A percentile compares a stretch with the other conserved stretches of the same genome.
Evolutionary conservation across 2,797 vertebrate species (phyloP).

Genomic region (Astyanax mexicanus): DNA sequence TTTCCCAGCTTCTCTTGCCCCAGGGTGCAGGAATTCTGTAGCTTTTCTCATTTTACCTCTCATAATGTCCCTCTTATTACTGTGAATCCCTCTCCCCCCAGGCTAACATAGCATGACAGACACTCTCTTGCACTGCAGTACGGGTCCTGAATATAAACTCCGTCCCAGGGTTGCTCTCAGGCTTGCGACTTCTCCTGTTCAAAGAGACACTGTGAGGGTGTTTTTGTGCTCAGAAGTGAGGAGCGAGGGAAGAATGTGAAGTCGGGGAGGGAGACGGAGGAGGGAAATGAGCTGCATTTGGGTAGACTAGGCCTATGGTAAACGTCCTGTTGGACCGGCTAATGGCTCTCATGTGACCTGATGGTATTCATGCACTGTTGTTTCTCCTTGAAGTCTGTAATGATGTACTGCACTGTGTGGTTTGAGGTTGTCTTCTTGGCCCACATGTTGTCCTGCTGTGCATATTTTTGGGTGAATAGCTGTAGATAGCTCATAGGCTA

Average conservation of each 20-base stretch:
- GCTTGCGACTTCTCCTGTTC: slow-evolving; percentile 63
- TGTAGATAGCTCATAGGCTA: slow-evolving; percentile 17
- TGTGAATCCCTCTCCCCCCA: slow-evolving; percentile 47
- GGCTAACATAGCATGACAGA: slow-evolving; percentile 56
- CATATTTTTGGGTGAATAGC: slow-evolving; percentile 42
- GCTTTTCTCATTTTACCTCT: slow-evolving; percentile 48
- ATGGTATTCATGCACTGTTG: slow-evolving; percentile 45
- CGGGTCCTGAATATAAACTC: slow-evolving; percentile 69
- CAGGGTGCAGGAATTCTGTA: slow-evolving; percentile 10
- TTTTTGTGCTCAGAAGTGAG: slow-evolving; percentile 53
- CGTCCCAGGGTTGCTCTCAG: slow-evolving; percentile 63
- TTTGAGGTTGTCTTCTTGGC: slow-evolving; percentile 49
- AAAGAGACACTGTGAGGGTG: slow-evolving; percentile 67
- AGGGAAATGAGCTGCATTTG: slow-evolving; percentile 30
- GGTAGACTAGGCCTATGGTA: slow-evolving; percentile 43
- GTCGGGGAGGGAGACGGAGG: not conserved
- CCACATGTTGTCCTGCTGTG: slow-evolving; percentile 43
- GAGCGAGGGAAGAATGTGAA: slow-evolving; percentile 25
- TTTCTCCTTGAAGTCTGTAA: slow-evolving; percentile 51
- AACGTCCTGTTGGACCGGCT: slow-evolving; percentile 55
- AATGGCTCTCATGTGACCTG: slow-evolving; percentile 60
- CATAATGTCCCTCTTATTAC: slow-evolving; percentile 33
- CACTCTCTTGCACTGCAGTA: slow-evolving; percentile 68
- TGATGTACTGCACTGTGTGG: slow-evolving; percentile 41
- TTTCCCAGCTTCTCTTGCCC: slow-evolving; percentile 27